Percentiles rank a stretch among this genome's conserved stretches.
Conservation (phyloP, 1,140 invertebrate genomes). For the Drosophila eugracilis region DNA sequence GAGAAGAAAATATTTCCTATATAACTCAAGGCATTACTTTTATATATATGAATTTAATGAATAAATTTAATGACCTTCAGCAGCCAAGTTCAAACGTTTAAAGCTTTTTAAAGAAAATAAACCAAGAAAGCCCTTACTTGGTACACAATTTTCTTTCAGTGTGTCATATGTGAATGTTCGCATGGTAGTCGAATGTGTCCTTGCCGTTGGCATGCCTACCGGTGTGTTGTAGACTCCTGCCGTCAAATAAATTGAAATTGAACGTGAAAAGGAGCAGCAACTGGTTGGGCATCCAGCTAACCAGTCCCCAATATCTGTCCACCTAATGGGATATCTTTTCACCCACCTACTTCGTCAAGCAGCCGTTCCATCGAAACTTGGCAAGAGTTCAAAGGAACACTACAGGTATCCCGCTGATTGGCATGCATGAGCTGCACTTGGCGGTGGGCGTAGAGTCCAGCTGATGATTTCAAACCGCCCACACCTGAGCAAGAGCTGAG, state of each 20-base stretch:
- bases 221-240: constrained; percentile 10
- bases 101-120: no score
- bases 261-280: constrained; percentile 39
- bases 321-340: neutral
- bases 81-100: no score
- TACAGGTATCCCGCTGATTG: constrained; percentile 37
- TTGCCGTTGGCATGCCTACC: constrained; percentile 16
- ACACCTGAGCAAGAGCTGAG: neutral
- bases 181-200: neutral
- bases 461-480: constrained; percentile 14
- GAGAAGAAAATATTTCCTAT: neutral
- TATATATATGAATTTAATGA: no score
- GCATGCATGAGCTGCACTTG: constrained; percentile 54
- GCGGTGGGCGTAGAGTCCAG: constrained; percentile 35
- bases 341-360: neutral
- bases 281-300: constrained; percentile 22
- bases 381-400: constrained; percentile 1
- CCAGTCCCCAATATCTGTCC: constrained; percentile 5
- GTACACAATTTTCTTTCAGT: no score
- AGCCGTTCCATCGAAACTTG: neutral
- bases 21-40: no score
- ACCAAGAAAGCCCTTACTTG: neutral
- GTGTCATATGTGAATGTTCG: neutral
- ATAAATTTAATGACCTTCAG: no score
- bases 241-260: constrained; percentile 49